These are phyloP conservation scores for Spea bombifrons DNA, from an alignment of 2,113 vertebrate genomes.

Conservation along the genomic window DNA sequence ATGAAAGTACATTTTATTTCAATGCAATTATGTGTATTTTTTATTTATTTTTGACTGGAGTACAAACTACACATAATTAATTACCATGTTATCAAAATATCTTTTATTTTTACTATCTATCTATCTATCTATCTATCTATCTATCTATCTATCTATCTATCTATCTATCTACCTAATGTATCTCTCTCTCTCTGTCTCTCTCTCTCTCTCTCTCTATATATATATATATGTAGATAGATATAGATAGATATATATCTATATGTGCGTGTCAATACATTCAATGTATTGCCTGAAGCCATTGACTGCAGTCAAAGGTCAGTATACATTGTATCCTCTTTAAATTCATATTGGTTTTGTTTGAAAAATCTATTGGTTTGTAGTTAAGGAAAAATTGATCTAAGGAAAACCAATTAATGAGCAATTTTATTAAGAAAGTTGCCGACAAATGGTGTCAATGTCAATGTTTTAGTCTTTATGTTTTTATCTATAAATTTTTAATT, in stretches of 20 bases:
- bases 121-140: no score
- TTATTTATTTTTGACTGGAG: no score
- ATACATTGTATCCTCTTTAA: slow-evolving; percentile 42
- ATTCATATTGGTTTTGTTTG: slow-evolving; percentile 53
- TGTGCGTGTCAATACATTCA: slow-evolving; percentile 44
- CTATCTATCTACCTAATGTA: neutral
- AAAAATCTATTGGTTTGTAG: slow-evolving; percentile 45
- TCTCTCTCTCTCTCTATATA: no score
- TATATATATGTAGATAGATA: no score
- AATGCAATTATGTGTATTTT: no score
- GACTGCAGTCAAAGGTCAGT: slow-evolving; percentile 41
- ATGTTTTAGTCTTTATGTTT: neutral
- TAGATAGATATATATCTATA: no score
- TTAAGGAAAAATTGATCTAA: slow-evolving; percentile 46
- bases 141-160: no score
- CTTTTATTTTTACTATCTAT: no score
- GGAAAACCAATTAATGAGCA: slow-evolving; percentile 39
- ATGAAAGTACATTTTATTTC: no score
- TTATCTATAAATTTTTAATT: slow-evolving; percentile 1
- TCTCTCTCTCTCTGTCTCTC: no score
- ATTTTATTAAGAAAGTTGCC: slow-evolving; percentile 6
- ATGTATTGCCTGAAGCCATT: slow-evolving; percentile 41
- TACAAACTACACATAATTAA: no score
- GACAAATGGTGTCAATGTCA: slow-evolving; percentile 14
- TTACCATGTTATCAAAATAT: no score